Percentiles rank a stretch among this genome's conserved stretches.
Conservation (phyloP, 2,888 invertebrate species). For the Celastrina argiolus region DNA sequence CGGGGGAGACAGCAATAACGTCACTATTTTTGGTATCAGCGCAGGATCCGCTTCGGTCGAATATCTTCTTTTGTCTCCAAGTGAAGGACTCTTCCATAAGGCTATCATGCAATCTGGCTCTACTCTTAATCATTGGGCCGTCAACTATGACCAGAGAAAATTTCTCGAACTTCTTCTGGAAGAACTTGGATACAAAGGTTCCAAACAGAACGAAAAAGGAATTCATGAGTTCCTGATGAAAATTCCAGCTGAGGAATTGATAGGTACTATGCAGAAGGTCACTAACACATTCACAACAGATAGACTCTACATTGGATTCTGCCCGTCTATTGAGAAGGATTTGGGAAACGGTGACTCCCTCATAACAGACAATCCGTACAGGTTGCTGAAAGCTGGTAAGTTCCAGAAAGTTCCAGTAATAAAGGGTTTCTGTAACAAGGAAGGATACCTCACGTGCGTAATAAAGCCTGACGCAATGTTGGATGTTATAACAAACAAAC, state of each 20-base stretch:
- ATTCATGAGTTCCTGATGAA: slow-evolving; percentile 40
- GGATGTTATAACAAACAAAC: slow-evolving; percentile 38
- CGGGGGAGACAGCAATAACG: slow-evolving; percentile 50
- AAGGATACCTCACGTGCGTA: slow-evolving; percentile 54
- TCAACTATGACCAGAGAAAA: slow-evolving; percentile 42
- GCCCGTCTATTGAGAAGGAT: slow-evolving; percentile 51
- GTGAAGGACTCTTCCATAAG: slow-evolving; percentile 52
- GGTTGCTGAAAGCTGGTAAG: slow-evolving; percentile 50
- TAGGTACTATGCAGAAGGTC: slow-evolving; percentile 34
- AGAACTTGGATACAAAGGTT: slow-evolving; percentile 42
- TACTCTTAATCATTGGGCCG: slow-evolving; percentile 48
- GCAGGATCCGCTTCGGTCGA: slow-evolving; percentile 52
- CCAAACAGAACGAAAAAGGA: slow-evolving; percentile 35
- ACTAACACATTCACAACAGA: slow-evolving; percentile 33
- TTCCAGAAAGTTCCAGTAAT: slow-evolving; percentile 60
- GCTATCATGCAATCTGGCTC: slow-evolving; percentile 55
- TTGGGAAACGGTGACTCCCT: slow-evolving; percentile 43
- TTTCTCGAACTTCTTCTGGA: slow-evolving; percentile 38
- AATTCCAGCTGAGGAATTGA: slow-evolving; percentile 34
- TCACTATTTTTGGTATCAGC: slow-evolving; percentile 52
- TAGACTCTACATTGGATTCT: slow-evolving; percentile 45
- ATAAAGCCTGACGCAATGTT: slow-evolving; percentile 39
- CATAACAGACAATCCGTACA: slow-evolving; percentile 52
- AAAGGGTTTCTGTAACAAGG: slow-evolving; percentile 66
- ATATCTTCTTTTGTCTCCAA: slow-evolving; percentile 45